Conservation (phyloP, 2,113 vertebrate species). For the Passer domesticus region DNA sequence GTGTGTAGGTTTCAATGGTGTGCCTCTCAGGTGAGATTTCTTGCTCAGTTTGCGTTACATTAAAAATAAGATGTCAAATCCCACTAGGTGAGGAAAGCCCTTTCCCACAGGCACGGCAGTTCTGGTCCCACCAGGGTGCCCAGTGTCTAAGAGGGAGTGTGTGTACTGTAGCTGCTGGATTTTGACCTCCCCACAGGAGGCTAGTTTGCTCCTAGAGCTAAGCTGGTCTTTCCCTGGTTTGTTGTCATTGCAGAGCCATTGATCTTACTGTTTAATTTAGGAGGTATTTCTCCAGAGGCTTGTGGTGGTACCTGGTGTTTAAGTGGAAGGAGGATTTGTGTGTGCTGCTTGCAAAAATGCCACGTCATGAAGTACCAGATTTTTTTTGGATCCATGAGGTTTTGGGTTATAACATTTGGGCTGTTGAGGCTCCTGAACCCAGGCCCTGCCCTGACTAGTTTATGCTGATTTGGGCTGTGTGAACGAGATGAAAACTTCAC, state of each 20-base stretch:
- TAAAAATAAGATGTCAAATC: background rate
- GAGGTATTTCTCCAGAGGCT: background rate
- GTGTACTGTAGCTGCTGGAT: background rate
- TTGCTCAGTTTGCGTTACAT: background rate
- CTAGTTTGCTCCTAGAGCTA: background rate
- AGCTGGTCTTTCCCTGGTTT: background rate
- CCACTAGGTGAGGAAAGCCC: background rate
- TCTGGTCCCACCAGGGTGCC: background rate
- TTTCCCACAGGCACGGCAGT: accelerated
- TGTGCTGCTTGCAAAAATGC: background rate
- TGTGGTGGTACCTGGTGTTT: background rate
- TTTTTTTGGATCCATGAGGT: background rate
- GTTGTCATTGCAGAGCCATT: background rate
- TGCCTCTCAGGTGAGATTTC: background rate
- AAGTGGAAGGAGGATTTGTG: background rate
- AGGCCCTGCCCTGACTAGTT: background rate
- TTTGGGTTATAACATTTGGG: background rate
- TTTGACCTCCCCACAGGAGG: background rate
- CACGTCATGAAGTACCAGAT: accelerated
- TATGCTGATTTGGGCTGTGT: background rate
- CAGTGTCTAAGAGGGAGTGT: accelerated
- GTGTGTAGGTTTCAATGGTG: accelerated
- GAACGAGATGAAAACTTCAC: background rate
- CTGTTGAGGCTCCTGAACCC: background rate
- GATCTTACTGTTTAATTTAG: background rate